These are phyloP conservation scores for Aphidius ervi DNA, from an alignment of 1,140 invertebrate species.

Conservation along the genomic window DNA sequence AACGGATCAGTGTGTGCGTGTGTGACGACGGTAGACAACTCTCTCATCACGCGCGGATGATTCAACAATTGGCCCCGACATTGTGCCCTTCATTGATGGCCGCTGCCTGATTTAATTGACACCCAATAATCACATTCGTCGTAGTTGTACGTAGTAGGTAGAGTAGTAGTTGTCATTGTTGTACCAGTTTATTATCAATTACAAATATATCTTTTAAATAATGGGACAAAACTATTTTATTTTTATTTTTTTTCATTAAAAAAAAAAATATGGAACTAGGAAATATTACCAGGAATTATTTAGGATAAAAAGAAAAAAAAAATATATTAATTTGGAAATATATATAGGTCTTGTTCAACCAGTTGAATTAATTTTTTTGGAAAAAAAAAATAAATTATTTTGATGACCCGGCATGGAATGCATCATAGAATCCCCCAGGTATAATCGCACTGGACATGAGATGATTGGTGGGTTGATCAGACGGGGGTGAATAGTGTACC, in stretches of 20 bases:
- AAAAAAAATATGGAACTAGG: neutral
- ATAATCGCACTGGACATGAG: conserved; percentile 7
- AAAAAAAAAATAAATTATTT: neutral
- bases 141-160: conserved; percentile 37
- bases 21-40: no score
- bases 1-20: conserved; percentile 41
- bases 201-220: no score
- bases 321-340: neutral
- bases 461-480: conserved; percentile 12
- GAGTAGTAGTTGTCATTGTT: conserved; percentile 24
- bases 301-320: conserved; percentile 1
- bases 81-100: conserved; percentile 39
- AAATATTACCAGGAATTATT: conserved; percentile 1
- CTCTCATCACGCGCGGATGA: conserved; percentile 45
- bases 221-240: no score
- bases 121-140: conserved; percentile 40
- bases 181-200: conserved; percentile 6
- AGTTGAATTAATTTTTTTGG: neutral
- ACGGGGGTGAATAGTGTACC: conserved; percentile 9
- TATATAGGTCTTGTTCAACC: neutral
- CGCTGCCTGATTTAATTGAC: conserved; percentile 47
- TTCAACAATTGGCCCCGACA: conserved; percentile 41
- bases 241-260: no score
- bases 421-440: conserved; percentile 1
- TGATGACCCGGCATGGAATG: conserved; percentile 5